Percentiles rank a stretch among this genome's conserved stretches.
Conservation (phyloP, 2,888 invertebrate species). For the Polydrusus cervinus region DNA sequence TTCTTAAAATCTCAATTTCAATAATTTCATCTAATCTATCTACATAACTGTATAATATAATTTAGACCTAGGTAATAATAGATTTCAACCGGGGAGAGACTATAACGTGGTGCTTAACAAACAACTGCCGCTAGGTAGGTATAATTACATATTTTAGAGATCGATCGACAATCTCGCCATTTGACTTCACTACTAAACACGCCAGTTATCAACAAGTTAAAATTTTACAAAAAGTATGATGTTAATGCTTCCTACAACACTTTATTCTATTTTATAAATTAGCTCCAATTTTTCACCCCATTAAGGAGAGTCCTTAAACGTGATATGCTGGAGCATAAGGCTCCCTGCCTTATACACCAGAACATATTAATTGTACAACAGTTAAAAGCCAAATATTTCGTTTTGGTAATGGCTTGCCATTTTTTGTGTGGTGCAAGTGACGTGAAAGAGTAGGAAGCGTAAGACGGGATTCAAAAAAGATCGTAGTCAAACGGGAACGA, state of each 20-base stretch:
- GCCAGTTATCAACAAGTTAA: neutral
- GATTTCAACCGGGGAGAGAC: conserved; percentile 68
- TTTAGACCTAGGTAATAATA: conserved; percentile 70
- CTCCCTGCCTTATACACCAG: no score
- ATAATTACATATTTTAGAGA: conserved; percentile 49
- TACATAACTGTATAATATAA: conserved; percentile 66
- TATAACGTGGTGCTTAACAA: conserved; percentile 61
- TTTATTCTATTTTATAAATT: neutral
- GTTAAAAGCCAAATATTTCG: neutral
- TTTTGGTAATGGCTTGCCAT: neutral
- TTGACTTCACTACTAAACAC: conserved; percentile 18
- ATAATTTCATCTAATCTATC: conserved; percentile 63
- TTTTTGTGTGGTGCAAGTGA: neutral
- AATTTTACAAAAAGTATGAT: neutral
- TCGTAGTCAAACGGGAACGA: conserved; percentile 32
- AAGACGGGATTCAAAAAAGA: conserved; percentile 31
- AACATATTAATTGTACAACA: no score
- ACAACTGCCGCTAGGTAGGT: conserved; percentile 51
- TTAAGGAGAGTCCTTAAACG: neutral
- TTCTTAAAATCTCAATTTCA: conserved; percentile 53
- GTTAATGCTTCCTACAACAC: no score
- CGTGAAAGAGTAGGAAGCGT: conserved; percentile 5
- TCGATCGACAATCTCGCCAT: conserved; percentile 27
- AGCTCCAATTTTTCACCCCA: no score
- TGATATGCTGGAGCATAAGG: neutral